Base-by-base conservation (phyloP, 2,797 vertebrate species). In the Onychomys arenicola region DNA sequence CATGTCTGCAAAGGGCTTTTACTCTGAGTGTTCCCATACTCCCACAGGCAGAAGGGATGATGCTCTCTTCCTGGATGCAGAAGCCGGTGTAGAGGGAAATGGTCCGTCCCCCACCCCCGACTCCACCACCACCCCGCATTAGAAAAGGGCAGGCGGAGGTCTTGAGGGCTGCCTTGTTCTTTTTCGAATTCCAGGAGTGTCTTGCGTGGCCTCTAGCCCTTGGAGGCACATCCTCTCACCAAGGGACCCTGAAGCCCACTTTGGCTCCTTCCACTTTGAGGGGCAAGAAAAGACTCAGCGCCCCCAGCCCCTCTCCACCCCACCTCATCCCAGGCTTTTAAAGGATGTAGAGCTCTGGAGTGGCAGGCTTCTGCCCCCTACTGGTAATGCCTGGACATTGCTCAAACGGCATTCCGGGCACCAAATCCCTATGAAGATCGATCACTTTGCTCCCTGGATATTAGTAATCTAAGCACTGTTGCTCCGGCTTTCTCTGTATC, bases 351-450 rank as follows among this genome's bases (percentile, higher is more conserved):
- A 43, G 3, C 0, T 29, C 9, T 81, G 96, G 87, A 76, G 71
- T 61, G 93, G 95, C 90, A 76, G 84, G 34, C 85, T 96, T 92
- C 93, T 97, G 97, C 98, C 98, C 97, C 95, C 98, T 98, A 52
- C 98, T 95, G 98, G 98, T 89, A 77, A 82, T 0, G 73, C 0
- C 0, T 21, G n/a, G 59, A 55, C 90, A 93, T 71, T 94, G 86
- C 92, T 77, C 89, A 63, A 37, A 52, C 49, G 84, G 80, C 43
- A 90, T 37, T 43, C 37, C 19, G 57, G 23, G 21, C 63, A 10
- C 55, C 32, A 8, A 86, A 67, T 0, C 77, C 76, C 59, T 27
- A 80, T 80, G 77, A 77, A 97, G 43, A 69, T 91, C 49, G 43
- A 69, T 91, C 49, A 3, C 75, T 95, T 89, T 86, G 86, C 88